These are phyloP conservation scores for Lymantria monacha DNA, from an alignment of 2,888 invertebrate species.

Conservation along the genomic window DNA sequence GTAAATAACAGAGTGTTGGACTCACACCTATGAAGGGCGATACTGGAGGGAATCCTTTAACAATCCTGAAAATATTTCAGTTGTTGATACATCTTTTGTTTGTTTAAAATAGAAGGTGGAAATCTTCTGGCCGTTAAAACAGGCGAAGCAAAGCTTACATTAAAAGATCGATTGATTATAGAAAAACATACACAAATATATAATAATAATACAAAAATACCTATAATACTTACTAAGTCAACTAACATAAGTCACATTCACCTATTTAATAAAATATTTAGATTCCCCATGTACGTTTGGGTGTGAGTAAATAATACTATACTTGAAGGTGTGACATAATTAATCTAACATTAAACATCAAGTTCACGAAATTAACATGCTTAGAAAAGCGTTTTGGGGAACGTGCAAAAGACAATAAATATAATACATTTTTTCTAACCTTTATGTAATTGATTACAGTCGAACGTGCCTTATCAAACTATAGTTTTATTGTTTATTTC, in stretches of 20 bases:
- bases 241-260: constrained; percentile 15
- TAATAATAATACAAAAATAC: constrained; percentile 9
- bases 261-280: constrained; percentile 10
- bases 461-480: background rate
- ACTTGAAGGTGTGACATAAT: constrained; percentile 26
- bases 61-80: constrained; percentile 86
- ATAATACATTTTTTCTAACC: background rate
- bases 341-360: constrained; percentile 52
- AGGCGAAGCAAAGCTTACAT: constrained; percentile 41
- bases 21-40: constrained; percentile 99
- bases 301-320: constrained; percentile 16
- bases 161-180: constrained; percentile 9
- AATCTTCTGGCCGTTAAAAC: constrained; percentile 7
- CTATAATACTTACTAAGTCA: constrained; percentile 25
- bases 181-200: constrained; percentile 15
- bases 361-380: constrained; percentile 44
- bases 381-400: constrained; percentile 28
- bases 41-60: constrained; percentile 97
- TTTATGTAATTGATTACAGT: background rate
- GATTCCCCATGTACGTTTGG: constrained; percentile 10
- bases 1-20: constrained; percentile 97
- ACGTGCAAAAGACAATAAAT: constrained; percentile 22
- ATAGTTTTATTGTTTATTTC: background rate
- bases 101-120: background rate
- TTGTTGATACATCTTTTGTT: background rate